These are phyloP conservation scores for Phaethon lepturus DNA, from an alignment of 2,113 vertebrate genomes.

Conservation along the genomic window DNA sequence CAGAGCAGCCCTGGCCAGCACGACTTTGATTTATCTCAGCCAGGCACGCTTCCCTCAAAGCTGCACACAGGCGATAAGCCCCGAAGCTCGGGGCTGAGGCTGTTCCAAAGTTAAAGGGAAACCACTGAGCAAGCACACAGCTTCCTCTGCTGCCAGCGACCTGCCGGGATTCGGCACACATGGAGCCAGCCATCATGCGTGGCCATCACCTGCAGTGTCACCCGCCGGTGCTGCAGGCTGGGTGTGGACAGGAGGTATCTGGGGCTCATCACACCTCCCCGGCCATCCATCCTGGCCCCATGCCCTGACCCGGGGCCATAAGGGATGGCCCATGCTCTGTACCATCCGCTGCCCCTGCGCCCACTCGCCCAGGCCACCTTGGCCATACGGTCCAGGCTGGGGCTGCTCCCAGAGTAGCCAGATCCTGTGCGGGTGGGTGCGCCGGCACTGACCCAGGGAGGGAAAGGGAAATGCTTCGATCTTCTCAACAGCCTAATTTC, in stretches of 20 bases:
- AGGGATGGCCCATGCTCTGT: accelerated
- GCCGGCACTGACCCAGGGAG: accelerated
- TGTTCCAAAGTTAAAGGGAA: constrained; percentile 55
- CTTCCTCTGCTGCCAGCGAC: not conserved
- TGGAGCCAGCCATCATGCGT: accelerated
- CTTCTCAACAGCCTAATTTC: not conserved
- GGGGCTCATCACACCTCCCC: not conserved
- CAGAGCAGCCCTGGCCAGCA: constrained; percentile 35
- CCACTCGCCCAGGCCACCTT: not conserved
- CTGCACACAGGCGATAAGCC: constrained; percentile 11
- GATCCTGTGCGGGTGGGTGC: not conserved
- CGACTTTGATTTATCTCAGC: constrained; percentile 47
- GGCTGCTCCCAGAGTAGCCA: not conserved
- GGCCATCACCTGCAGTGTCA: not conserved
- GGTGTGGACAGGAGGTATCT: accelerated
- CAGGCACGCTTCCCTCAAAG: constrained; percentile 58
- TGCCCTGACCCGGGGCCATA: not conserved
- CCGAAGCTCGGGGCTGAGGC: not conserved
- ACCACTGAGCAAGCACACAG: not conserved
- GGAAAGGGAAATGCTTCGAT: not conserved
- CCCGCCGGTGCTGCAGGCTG: not conserved
- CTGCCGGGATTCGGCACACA: not conserved
- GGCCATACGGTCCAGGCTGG: not conserved
- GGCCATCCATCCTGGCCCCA: not conserved
- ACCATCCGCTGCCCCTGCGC: not conserved